Evolutionary conservation across 1,140 invertebrate genomes (phyloP), one percentile per base, ranked within the genome.

Genomic region (Trypoxylus dichotomus): DNA sequence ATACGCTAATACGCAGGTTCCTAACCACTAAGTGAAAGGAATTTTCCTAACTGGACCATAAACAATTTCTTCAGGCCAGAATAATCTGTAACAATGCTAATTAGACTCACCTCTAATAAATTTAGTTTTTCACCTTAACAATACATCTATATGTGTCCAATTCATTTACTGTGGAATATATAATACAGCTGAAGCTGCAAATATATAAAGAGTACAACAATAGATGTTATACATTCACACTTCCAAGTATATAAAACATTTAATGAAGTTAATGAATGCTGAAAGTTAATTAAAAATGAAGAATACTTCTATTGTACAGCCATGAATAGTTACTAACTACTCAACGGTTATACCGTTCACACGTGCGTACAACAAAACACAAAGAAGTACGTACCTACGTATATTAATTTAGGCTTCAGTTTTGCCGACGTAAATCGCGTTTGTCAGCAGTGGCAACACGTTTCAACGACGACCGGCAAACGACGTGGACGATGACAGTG

Each of bases 381-480:
- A 54, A 54, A 54, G 47, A 15, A 54, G 47, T 54, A 19, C 47
- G 47, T 54, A 19, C 47, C 32, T 37, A 37, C 32, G 6, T 54
- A 54, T 54, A 54, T 54, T 54, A 54, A 54, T 54, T 54, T 54
- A 54, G 47, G 47, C n/a, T 54, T 54, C 47, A 54, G 47, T 54
- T 54, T 54, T 54, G 47, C 47, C 47, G 47, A 54, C 47, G 19
- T 54, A 54, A 54, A 54, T 54, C 47, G 47, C 47, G 47, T 54
- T 54, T 54, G 47, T 54, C 47, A 54, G 47, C 19, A 54, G 19
- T 15, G 47, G 47, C 19, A 54, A 54, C 47, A 54, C 47, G 19
- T 54, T 54, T 54, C 47, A 54, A n/a, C 19, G 47, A 19, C 47
- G 42, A 43, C 42, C 42, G 15, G 15, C 10, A 15, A 15, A 43